Conservation (phyloP, 2,888 invertebrate species). For the Timema cristinae region DNA sequence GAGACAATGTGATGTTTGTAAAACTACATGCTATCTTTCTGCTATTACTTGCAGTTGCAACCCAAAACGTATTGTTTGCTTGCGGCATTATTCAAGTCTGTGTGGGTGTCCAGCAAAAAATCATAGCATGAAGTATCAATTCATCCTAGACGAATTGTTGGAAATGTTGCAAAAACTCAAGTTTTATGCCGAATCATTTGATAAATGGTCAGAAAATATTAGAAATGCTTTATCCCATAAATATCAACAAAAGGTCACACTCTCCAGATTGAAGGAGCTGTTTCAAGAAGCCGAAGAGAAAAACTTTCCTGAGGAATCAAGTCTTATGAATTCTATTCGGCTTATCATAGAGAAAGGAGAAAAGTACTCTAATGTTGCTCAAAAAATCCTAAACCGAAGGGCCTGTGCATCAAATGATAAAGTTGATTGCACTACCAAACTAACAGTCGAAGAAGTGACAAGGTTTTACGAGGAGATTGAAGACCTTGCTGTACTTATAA, state of each 20-base stretch:
- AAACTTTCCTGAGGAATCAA: slow-evolving; percentile 64
- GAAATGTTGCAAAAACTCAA: slow-evolving; percentile 84
- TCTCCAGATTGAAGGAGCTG: slow-evolving; percentile 64
- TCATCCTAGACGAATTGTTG: slow-evolving; percentile 91
- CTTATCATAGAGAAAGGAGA: slow-evolving; percentile 82
- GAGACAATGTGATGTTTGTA: slow-evolving; percentile 90
- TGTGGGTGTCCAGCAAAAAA: slow-evolving; percentile 73
- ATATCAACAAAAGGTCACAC: slow-evolving; percentile 26
- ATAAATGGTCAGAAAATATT: slow-evolving; percentile 84
- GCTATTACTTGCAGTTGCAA: slow-evolving; percentile 88
- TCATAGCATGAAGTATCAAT: slow-evolving; percentile 76
- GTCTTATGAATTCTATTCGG: slow-evolving; percentile 52
- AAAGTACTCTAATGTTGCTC: slow-evolving; percentile 86
- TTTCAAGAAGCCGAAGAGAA: slow-evolving; percentile 70
- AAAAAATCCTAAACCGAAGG: slow-evolving; percentile 72
- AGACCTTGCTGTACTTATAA: slow-evolving; percentile 78
- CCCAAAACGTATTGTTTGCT: slow-evolving; percentile 71
- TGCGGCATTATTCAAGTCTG: slow-evolving; percentile 78
- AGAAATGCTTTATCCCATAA: slow-evolving; percentile 68
- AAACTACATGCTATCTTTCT: slow-evolving; percentile 96
- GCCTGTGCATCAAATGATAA: slow-evolving; percentile 73
- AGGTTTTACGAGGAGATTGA: slow-evolving; percentile 85
- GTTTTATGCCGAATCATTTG: slow-evolving; percentile 83
- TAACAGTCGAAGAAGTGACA: slow-evolving; percentile 82
- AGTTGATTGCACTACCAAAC: slow-evolving; percentile 72